Base-by-base conservation (phyloP, 2,888 invertebrate species). In the Cybosia mesomella region DNA sequence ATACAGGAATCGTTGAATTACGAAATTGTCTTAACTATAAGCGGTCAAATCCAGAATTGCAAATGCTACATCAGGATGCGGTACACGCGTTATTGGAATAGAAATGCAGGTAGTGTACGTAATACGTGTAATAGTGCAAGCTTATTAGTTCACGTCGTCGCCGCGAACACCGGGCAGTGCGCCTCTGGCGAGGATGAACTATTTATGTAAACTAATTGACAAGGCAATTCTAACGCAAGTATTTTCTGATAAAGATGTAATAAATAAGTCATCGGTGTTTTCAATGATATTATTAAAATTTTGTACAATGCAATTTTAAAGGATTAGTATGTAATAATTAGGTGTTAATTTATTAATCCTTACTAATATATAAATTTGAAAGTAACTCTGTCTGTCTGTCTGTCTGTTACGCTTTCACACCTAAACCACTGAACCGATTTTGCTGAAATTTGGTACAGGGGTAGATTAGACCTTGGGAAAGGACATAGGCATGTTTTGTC, bases 281-380 rank as follows among this genome's bases (percentile, higher is more conserved):
- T 92, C 90, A 85, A 86, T 87, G 77, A 84, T 87, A 86, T 71
- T 79, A 88, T 86, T 83, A 85, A 88, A 87, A 88, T 85, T 85
- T 92, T 93, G 91, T 92, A 91, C 91, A 92, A 92, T 92, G 88
- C 89, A 89, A 89, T 90, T 90, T 87, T 82, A 87, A 86, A 85
- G 85, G 81, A 87, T 86, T 87, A 87, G 85, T 83, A 76, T 83
- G 82, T 87, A 88, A 83, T 82, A 76, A 76, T 72, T 86, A 87
- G 53, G 79, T 79, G 66, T 87, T 89, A 85, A 86, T 89, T 90
- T 87, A 84, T 89, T 83, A 83, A 86, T n/a, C n/a, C n/a, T n/a
- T n/a, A n/a, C n/a, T n/a, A n/a, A n/a, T n/a, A n/a, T n/a, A n/a
- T n/a, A n/a, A n/a, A n/a, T n/a, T n/a, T n/a, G n/a, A n/a, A n/a